Evolutionary conservation across 2,113 vertebrate species (phyloP).

Genomic region (Eurypyga helias): DNA sequence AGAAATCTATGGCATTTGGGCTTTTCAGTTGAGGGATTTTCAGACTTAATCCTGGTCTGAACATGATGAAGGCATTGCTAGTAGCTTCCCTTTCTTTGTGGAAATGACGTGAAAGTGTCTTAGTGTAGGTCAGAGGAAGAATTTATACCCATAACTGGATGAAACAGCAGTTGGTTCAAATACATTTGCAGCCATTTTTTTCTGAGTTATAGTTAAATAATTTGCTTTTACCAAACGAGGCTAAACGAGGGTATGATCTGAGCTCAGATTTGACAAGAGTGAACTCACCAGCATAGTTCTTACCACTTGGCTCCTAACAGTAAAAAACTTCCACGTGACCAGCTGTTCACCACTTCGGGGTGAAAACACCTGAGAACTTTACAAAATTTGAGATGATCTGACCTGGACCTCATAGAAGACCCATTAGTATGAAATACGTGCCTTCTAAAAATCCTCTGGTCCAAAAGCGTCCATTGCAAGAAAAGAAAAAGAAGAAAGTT

Average conservation of each 20-base stretch:
- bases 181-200: rapidly evolving
- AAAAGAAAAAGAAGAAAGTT: neutral
- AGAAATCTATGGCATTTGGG: neutral
- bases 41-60: neutral
- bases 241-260: neutral
- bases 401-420: neutral
- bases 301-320: neutral
- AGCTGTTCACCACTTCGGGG: neutral
- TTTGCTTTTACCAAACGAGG: neutral
- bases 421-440: neutral
- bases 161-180: neutral
- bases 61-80: neutral
- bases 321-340: neutral
- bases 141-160: rapidly evolving
- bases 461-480: neutral
- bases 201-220: neutral
- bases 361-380: neutral
- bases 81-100: rapidly evolving
- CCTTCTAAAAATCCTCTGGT: neutral
- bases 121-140: rapidly evolving
- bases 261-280: neutral
- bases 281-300: neutral
- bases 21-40: neutral
- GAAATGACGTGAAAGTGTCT: neutral
- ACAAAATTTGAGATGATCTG: neutral